Conservation (phyloP, 2,888 invertebrate genomes). For the Leptinotarsa tumamoca region DNA sequence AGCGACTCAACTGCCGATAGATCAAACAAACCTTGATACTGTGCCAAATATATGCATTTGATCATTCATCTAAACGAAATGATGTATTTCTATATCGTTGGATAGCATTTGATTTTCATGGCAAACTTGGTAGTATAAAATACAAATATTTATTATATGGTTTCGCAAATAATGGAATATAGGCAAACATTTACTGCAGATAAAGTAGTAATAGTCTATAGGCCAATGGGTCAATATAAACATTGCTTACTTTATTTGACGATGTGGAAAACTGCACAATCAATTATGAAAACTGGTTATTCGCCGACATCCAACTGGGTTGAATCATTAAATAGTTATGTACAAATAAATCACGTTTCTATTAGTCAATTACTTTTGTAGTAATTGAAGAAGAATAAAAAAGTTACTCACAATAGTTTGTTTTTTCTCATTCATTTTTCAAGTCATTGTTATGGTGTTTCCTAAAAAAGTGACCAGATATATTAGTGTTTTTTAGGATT, state of each 20-base stretch:
- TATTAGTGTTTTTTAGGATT: too few species aligned
- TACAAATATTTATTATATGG: slow-evolving; percentile 10
- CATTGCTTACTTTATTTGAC: background rate
- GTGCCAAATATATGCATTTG: slow-evolving; percentile 2
- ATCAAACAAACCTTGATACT: slow-evolving; percentile 13
- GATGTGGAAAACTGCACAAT: too few species aligned
- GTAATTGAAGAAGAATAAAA: too few species aligned
- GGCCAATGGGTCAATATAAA: slow-evolving; percentile 1
- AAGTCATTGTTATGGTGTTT: too few species aligned
- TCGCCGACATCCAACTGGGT: too few species aligned
- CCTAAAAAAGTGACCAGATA: too few species aligned
- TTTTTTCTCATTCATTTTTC: too few species aligned
- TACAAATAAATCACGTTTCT: too few species aligned
- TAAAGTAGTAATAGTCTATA: slow-evolving; percentile 1
- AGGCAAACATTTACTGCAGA: background rate
- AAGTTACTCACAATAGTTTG: too few species aligned
- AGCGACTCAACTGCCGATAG: background rate
- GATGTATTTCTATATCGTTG: background rate
- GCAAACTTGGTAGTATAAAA: background rate
- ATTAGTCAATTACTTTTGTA: too few species aligned
- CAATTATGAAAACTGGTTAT: too few species aligned
- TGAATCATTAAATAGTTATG: too few species aligned
- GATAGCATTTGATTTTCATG: background rate
- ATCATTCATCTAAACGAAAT: slow-evolving; percentile 12
- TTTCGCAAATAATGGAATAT: slow-evolving; percentile 4